These are phyloP conservation scores for Numenius phaeopus DNA, from an alignment of 2,797 vertebrate genomes.

Conservation along the genomic window DNA sequence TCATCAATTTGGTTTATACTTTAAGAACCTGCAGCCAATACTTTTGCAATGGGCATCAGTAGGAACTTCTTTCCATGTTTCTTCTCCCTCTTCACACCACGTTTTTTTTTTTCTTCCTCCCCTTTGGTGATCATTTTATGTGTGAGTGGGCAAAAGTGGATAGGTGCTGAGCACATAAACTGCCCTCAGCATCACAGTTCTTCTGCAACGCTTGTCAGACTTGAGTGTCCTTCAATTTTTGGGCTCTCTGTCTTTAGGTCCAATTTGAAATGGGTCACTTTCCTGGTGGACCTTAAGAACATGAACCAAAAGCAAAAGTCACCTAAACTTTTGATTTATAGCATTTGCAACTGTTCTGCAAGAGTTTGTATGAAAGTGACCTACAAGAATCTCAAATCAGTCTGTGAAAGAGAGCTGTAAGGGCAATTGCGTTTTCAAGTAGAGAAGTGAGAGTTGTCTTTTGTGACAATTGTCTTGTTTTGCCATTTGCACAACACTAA, in stretches of 20 bases:
- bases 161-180: not conserved
- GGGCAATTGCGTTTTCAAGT: not conserved
- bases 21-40: not conserved
- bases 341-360: not conserved
- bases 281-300: not conserved
- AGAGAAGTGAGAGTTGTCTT: not conserved
- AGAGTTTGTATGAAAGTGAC: slow-evolving; percentile 32
- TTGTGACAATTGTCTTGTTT: not conserved
- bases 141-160: not conserved
- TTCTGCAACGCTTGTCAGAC: not conserved
- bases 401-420: slow-evolving; percentile 3
- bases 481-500: not conserved
- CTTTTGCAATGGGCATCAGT: not conserved
- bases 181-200: not conserved
- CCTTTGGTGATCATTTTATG: not conserved
- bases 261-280: not conserved
- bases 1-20: slow-evolving; percentile 13
- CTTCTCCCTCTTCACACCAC: not conserved
- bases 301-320: not conserved
- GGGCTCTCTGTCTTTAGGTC: not conserved
- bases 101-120: not conserved
- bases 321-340: slow-evolving; percentile 6
- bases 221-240: not conserved
- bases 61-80: not conserved
- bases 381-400: slow-evolving; percentile 14